These are phyloP conservation scores for Apistogramma diplotaenia DNA, from an alignment of 2,113 vertebrate genomes.

Conservation along the genomic window DNA sequence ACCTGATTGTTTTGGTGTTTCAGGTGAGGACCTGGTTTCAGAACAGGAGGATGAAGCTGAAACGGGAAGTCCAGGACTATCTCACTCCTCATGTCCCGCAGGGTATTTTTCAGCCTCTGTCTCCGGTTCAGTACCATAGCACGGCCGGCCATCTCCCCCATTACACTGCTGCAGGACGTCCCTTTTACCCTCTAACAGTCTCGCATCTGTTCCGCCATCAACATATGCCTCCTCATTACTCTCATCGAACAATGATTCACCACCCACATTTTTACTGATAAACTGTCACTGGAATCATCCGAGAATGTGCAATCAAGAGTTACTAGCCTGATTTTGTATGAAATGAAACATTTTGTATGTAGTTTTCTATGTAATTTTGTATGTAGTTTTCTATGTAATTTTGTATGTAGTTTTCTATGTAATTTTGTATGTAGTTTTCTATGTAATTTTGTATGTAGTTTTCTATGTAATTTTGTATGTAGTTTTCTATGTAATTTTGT, in stretches of 20 bases:
- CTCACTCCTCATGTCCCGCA: slow-evolving; percentile 63
- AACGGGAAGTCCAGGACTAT: slow-evolving; percentile 82
- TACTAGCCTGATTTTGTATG: slow-evolving; percentile 10
- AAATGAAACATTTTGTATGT: neutral
- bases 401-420: too few species aligned
- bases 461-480: too few species aligned
- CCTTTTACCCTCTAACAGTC: slow-evolving; percentile 41
- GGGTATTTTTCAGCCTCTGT: slow-evolving; percentile 31
- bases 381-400: too few species aligned
- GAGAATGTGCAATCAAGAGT: slow-evolving; percentile 41
- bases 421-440: too few species aligned
- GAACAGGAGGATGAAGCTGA: slow-evolving; percentile 89
- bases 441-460: too few species aligned
- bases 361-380: too few species aligned
- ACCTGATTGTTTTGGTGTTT: neutral
- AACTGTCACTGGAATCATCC: neutral
- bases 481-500: too few species aligned
- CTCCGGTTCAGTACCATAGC: slow-evolving; percentile 55
- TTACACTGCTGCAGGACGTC: slow-evolving; percentile 15
- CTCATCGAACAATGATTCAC: slow-evolving; percentile 23
- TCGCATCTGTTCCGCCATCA: slow-evolving; percentile 51
- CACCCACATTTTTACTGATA: slow-evolving; percentile 62
- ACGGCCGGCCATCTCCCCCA: slow-evolving; percentile 42
- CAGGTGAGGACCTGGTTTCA: slow-evolving; percentile 90
- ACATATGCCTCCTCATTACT: slow-evolving; percentile 13